Base-by-base conservation (phyloP, 2,113 vertebrate species). In the Caranx ignobilis region DNA sequence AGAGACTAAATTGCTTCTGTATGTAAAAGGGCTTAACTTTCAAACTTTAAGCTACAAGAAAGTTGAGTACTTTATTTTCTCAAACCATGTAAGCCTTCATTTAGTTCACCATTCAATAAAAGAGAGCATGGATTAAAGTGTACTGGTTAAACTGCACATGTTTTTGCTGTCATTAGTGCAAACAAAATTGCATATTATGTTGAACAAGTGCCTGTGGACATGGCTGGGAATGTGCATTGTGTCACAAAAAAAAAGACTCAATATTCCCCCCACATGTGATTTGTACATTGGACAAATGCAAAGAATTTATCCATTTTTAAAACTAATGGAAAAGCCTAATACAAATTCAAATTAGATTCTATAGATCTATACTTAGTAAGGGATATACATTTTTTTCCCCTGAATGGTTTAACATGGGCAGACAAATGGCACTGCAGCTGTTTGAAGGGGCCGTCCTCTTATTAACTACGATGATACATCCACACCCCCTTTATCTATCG, bases 81-180 rank as follows among this genome's bases (percentile, higher is more conserved):
- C 32, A 70, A 79, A 77, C 43, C 50, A 81, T 59, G 79, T 82
- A 73, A 79, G 45, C 60, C 31, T 81, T 81, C 56, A 59, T 74
- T 50, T 60, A 56, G 48, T 71, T 79, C 66, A 83, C 74, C 65
- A 84, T 93, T 92, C 92, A 91, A 93, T 87, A 93, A 88, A 67
- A 88, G 88, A 92, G 72, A 75, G 84, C 89, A 67, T 79, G 80
- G 91, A 92, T 86, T 93, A 82, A 86, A 91, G 93, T 18, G 79
- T 68, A 70, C 71, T 79, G 86, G 82, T 74, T 89, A 64, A 89
- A 85, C 76, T 88, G 64, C 19, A 74, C 77, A 69, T 75, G 73
- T 86, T 85, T 85, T 87, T 85, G 71, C 68, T 89, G 82, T 91
- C 72, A 83, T 32, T 1, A 43, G 56, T 71, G 63, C 57, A 78